Evolutionary conservation across 2,113 vertebrate genomes (phyloP), one percentile per base, ranked within the genome.

Genomic region (Oceanites oceanicus): DNA sequence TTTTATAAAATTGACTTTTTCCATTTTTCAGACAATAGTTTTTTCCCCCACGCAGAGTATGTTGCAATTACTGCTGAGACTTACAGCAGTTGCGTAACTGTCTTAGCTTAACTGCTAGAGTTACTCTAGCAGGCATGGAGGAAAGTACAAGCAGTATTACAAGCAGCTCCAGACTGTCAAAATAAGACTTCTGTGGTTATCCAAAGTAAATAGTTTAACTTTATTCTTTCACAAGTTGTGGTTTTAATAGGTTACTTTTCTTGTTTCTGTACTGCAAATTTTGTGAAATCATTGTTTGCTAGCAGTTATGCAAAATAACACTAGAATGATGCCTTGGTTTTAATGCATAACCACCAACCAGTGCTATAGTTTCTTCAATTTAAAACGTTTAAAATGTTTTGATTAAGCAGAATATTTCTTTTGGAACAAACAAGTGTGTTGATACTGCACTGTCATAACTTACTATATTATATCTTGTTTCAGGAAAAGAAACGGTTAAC

Each of bases 401-500:
- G 22, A 15, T 72, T 53, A 53, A 80, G 58, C 42, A 22, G 15
- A 16, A 3, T 23, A 19, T 77, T 58, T 77, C 23, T 88, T 81
- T 76, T 23, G 78, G 62, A 62, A 15, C 11, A 70, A 61, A 8
- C 4, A 19, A 38, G 12, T 20, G 14, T 36, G 63, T 23, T 87
- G 56, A 1, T 72, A 6, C 7, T 44, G 27, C 7, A 2, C 44
- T 75, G 27, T 18, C 15, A 3, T 26, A 78, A 63, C 40, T 58
- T 80, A 17, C 0, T 23, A 2, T 49, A 32, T 22, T 63, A 7
- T 70, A 6, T 89, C 18, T 93, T 52, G 44, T 97, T 97, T 52
- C 93, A 99, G 99, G 99, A 99, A 88, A 99, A 99, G 98, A 99
- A 99, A 65, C 98, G 99, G 19, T 97, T 99, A 72, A 99, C 99